Evolutionary conservation across 2,113 vertebrate genomes (phyloP), one percentile per base, ranked within the genome.

Genomic region (Oryzias javanicus): DNA sequence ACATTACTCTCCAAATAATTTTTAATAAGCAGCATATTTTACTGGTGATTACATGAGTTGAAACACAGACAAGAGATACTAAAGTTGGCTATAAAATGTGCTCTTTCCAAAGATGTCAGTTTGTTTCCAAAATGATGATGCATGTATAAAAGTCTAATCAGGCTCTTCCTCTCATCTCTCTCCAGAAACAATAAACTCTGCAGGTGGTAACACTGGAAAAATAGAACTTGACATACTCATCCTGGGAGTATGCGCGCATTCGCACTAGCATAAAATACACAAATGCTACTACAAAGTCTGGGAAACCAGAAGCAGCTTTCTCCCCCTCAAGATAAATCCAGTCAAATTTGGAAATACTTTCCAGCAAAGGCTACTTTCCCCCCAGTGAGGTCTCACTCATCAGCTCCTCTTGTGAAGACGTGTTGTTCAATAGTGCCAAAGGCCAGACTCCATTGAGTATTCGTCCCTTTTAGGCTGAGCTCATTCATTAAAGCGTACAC

Each of bases 341-440:
- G 35, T 74, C 24, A 60, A 72, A 79, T 56, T 59, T 64, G 45
- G 49, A 80, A 78, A 87, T 86, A 79, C 74, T 59, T 88, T 89
- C 83, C 83, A 77, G 49, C 19, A 41, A 53, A 83, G 68, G 76
- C 82, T 84, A 83, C 44, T 62, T 25, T 71, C 51, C 41, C 41
- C 67, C 70, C 52, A 22, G 18, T 62, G 61, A 64, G 27, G 61
- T 59, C 68, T 77, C 54, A 49, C 45, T 63, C 78, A 80, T 60
- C 15, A 77, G 55, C 46, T 48, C 20, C 17, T 47, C 60, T 68
- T 70, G 64, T 77, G 67, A 76, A 83, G 64, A 44, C 56, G 67
- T 45, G 56, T 70, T 71, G 6, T 46, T 51, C 46, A 22, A 52
- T 7, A 44, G 42, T 35, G 48, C 50, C 45, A 60, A 35, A 63